Conservation (phyloP, 2,113 vertebrate genomes). For the Sceloporus undulatus region DNA sequence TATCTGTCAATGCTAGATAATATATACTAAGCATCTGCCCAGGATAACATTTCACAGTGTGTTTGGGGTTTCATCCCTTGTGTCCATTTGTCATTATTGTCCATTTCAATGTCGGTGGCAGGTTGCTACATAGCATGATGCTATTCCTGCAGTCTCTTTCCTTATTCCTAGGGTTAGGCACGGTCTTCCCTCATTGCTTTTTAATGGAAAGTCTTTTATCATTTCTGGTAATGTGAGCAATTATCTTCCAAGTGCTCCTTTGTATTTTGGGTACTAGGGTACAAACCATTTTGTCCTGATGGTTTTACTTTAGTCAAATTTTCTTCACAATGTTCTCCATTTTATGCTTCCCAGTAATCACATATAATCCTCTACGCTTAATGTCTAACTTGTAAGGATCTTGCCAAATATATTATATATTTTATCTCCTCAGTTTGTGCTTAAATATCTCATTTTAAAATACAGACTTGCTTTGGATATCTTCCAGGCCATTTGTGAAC, state of each 20-base stretch:
- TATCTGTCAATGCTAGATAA: conserved; percentile 58
- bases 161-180: conserved; percentile 75
- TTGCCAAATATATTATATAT: not conserved
- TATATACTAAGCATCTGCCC: conserved; percentile 55
- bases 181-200: conserved; percentile 73
- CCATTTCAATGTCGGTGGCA: conserved; percentile 70
- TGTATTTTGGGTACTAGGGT: conserved; percentile 50
- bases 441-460: not conserved
- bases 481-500: not conserved
- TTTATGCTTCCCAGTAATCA: conserved; percentile 16
- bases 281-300: conserved; percentile 17
- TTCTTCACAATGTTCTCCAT: conserved; percentile 7
- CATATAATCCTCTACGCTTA: not conserved
- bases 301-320: conserved; percentile 39
- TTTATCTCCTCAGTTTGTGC: not conserved
- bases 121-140: conserved; percentile 75
- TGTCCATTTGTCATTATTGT: conserved; percentile 79
- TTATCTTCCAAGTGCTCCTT: conserved; percentile 61
- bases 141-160: conserved; percentile 72
- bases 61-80: conserved; percentile 66
- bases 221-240: conserved; percentile 70
- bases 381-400: not conserved
- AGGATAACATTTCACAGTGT: conserved; percentile 64
- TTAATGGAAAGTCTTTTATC: conserved; percentile 76
- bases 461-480: not conserved